A percentile compares a stretch with the other conserved stretches of the same genome.
Evolutionary conservation across 2,113 vertebrate genomes (phyloP).

Genomic region (Strix aluco): DNA sequence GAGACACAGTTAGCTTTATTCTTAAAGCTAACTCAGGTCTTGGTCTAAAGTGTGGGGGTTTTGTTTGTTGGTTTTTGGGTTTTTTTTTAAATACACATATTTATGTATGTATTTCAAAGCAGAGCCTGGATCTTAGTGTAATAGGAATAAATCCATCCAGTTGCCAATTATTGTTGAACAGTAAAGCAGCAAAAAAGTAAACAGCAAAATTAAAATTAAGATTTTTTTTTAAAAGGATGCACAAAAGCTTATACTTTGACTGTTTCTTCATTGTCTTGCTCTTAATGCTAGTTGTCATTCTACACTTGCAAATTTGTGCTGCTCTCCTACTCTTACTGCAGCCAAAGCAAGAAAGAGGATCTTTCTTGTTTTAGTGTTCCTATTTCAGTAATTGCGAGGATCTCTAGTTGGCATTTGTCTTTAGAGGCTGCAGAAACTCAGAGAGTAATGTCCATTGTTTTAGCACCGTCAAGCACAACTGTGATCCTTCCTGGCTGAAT

Average conservation of each 20-base stretch:
- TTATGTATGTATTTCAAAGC: neutral
- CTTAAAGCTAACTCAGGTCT: neutral
- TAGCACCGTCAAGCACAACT: fast-evolving
- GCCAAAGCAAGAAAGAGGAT: neutral
- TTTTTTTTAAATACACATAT: neutral
- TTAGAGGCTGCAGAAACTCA: neutral
- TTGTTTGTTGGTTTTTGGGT: too few relatives aligned
- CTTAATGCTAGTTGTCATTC: neutral
- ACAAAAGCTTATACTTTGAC: neutral
- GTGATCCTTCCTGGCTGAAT: neutral
- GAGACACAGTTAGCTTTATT: neutral
- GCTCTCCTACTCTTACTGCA: neutral
- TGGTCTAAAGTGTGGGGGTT: neutral
- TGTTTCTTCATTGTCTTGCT: neutral
- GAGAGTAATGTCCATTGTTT: fast-evolving
- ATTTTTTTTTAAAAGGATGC: neutral
- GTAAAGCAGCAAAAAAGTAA: neutral
- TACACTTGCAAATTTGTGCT: neutral
- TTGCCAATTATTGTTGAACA: neutral
- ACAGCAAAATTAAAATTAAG: neutral
- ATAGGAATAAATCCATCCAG: neutral
- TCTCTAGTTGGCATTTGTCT: neutral
- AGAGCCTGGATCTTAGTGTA: neutral
- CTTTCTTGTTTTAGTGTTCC: neutral
- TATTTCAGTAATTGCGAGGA: neutral